A percentile compares a stretch with the other conserved stretches of the same genome.
phyloP scores from a whole-genome alignment of 2,797 vertebrate species.

The Chanos chanos region DNA sequence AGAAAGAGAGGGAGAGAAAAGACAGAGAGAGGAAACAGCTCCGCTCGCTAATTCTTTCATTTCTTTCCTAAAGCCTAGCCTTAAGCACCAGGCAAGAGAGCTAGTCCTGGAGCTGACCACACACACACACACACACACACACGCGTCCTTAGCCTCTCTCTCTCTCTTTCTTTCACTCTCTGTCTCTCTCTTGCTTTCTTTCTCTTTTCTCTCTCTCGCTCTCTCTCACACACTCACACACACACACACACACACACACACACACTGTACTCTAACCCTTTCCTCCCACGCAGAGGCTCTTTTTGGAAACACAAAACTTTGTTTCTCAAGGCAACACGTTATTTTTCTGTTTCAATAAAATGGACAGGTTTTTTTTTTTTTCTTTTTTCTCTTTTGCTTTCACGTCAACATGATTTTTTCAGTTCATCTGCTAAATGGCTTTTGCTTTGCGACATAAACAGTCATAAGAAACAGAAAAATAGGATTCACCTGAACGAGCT shows the following conservation, averaged over 20 bases:
- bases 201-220: no score
- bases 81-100: slow-evolving; percentile 17
- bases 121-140: background rate
- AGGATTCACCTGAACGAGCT: slow-evolving; percentile 16
- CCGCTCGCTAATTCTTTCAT: slow-evolving; percentile 35
- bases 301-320: slow-evolving; percentile 13
- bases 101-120: slow-evolving; percentile 15
- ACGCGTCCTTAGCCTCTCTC: no score
- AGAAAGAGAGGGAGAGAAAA: slow-evolving; percentile 8
- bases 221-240: background rate
- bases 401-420: slow-evolving; percentile 5
- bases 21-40: slow-evolving; percentile 17
- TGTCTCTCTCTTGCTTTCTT: no score
- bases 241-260: background rate
- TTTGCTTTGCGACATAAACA: background rate
- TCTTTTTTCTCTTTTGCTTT: background rate
- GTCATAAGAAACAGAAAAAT: slow-evolving; percentile 9
- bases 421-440: slow-evolving; percentile 2
- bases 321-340: slow-evolving; percentile 11
- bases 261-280: background rate
- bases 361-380: background rate
- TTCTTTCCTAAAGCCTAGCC: slow-evolving; percentile 14
- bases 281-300: background rate
- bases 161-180: no score
- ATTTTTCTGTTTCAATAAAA: background rate